Evolutionary conservation across 2,797 vertebrate genomes (phyloP), one percentile per base, ranked within the genome.

Genomic region (Sitta carolinensis): DNA sequence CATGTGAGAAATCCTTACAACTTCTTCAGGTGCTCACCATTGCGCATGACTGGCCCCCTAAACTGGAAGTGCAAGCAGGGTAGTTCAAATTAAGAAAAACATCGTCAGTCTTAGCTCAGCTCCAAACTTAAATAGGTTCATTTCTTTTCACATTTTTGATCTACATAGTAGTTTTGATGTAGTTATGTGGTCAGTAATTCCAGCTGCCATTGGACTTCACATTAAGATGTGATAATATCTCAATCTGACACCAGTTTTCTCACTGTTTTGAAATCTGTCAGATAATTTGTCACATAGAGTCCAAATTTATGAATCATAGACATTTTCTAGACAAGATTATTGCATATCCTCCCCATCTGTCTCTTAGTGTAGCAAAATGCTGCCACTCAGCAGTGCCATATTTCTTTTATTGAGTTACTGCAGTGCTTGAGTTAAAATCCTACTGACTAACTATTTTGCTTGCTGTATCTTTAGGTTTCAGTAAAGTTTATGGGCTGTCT

Each of bases 271-370:
- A 97, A 93, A 95, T 95, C 82, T 96, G 92, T 91, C 94, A 87
- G 78, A 91, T 95, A 95, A 95, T 91, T 94, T 97, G 87, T 96
- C 87, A 95, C 73, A 80, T 93, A 80, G 68, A 91, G 87, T 86
- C 90, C 95, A 93, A 96, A 96, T 96, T 95, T 95, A 93, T 95
- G 96, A 97, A 92, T 96, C 93, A 96, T 67, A 89, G 62, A 82
- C 2, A 0, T 93, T 96, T 93, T 73, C 91, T 92, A 95, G 95
- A 95, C 84, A 89, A 93, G 92, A 94, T 86, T 89, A 93, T 96
- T 95, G 87, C 73, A 86, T 95, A 89, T 91, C 94, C 76, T 91
- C 61, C 73, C 94, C 91, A 95, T 95, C 95, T 91, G 89, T 95
- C 91, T 95, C 90, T 89, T 67, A 59, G 29, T 52, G 59, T 62